Evolutionary conservation across 2,797 vertebrate genomes (phyloP), one percentile per base, ranked within the genome.

Genomic region (Muscicapa striata): DNA sequence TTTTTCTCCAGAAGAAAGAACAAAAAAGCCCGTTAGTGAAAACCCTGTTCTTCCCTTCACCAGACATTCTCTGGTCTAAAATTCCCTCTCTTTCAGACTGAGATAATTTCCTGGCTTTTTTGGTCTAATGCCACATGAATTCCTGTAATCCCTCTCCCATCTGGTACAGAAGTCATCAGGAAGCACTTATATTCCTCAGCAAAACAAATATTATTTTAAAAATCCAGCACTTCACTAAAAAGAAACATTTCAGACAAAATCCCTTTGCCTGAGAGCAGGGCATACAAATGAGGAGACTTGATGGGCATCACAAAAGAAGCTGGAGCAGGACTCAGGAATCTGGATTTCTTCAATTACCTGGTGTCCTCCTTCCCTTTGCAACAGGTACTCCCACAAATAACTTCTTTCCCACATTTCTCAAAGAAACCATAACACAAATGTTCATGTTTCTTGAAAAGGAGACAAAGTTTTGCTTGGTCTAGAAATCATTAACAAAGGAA

Each of bases 281-380:
- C 24, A 18, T 24, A 26, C 21, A 15, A 70, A 54, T 5, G 8
- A 77, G 59, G 46, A 61, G 38, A 38, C 7, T 8, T 34, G 19
- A 73, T 11, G 19, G 75, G 18, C 34, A 36, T 12, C 12, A 13
- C 0, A 0, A 52, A 84, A 49, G 24, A 41, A 40, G 34, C 2
- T 38, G n/a, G 38, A n/a, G 8, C 1, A 4, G 15, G 15, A 62
- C 45, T 68, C 66, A 6, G n/a, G 18, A 32, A 61, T 7, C 20
- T 19, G 27, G 36, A 9, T 62, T 89, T 40, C 38, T 78, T 58
- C 0, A 0, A 45, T 85, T 91, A 93, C 76, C 43, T 93, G 87
- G 87, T 64, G 85, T 90, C 89, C 91, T 87, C 81, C 82, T 92
- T 89, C 30, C 64, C 89, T 78, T 85, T 89, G 45, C 68, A 80